Evolutionary conservation across 2,888 invertebrate genomes (phyloP).

Genomic region (Drosophila pegasa): DNA sequence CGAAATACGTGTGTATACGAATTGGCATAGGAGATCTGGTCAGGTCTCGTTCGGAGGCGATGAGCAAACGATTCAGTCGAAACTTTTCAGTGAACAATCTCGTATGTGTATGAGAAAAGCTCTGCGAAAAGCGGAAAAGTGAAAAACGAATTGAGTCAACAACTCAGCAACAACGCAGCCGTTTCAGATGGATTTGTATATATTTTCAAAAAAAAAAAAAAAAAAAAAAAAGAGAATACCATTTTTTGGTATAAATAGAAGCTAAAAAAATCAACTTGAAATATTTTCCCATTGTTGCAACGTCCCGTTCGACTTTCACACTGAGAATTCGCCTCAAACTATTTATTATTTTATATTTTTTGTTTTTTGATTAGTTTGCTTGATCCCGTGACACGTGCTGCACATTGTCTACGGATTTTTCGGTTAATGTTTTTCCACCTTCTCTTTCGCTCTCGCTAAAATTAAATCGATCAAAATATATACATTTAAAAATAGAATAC

Average conservation of each 20-base stretch:
- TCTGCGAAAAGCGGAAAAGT: slow-evolving; percentile 36
- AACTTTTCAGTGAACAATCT: slow-evolving; percentile 50
- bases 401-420: slow-evolving; percentile 22
- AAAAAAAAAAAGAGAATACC: slow-evolving; percentile 36
- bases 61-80: slow-evolving; percentile 40
- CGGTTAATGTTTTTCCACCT: slow-evolving; percentile 28
- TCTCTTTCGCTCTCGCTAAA: slow-evolving; percentile 29
- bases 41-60: slow-evolving; percentile 24
- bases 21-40: slow-evolving; percentile 14
- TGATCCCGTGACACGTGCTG: slow-evolving; percentile 47
- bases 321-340: background rate
- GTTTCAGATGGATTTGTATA: slow-evolving; percentile 17
- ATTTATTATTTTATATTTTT: no score
- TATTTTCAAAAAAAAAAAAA: no score
- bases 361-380: background rate
- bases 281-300: background rate
- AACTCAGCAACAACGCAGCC: slow-evolving; percentile 13
- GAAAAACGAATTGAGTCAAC: slow-evolving; percentile 31
- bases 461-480: slow-evolving; percentile 48
- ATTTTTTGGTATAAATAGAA: slow-evolving; percentile 42
- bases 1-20: slow-evolving; percentile 16
- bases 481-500: slow-evolving; percentile 59
- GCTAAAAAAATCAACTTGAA: background rate
- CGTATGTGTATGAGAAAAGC: slow-evolving; percentile 47
- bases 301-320: background rate